Evolutionary conservation across 1,140 invertebrate species (phyloP).

Genomic region (Rhyzopertha dominica): DNA sequence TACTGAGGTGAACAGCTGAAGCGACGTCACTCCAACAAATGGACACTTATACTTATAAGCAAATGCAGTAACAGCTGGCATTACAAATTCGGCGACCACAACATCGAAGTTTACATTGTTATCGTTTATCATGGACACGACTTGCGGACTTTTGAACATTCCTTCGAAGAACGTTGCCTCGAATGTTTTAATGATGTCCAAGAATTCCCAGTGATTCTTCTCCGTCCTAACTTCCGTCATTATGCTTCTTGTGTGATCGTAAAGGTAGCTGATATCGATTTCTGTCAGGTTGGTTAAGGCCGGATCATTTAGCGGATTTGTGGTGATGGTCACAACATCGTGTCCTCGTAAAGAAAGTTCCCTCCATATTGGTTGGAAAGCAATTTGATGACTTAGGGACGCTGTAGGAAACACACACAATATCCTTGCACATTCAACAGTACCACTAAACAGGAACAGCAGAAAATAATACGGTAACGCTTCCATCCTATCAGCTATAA

Average conservation of each 20-base stretch:
- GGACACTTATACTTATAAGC: conserved; percentile 38
- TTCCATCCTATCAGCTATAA: too few relatives aligned
- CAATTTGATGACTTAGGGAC: neutral
- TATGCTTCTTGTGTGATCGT: too few relatives aligned
- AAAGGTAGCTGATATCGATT: conserved; percentile 14
- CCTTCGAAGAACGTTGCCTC: too few relatives aligned
- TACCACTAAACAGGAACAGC: too few relatives aligned
- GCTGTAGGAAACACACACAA: too few relatives aligned
- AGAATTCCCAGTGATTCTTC: too few relatives aligned
- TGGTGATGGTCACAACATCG: neutral
- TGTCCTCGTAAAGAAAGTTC: conserved; percentile 5
- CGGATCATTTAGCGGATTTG: neutral
- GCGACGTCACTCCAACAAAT: conserved; percentile 27
- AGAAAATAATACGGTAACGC: too few relatives aligned
- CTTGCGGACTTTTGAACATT: too few relatives aligned
- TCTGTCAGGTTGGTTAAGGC: conserved; percentile 3
- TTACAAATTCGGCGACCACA: conserved; percentile 36
- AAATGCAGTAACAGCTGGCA: conserved; percentile 28
- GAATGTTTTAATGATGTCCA: too few relatives aligned
- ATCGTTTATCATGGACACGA: too few relatives aligned
- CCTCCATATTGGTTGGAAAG: conserved; percentile 6
- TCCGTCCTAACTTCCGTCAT: too few relatives aligned
- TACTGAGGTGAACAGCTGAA: conserved; percentile 17
- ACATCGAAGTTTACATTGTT: conserved; percentile 44
- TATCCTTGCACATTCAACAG: too few relatives aligned